Percentiles rank a stretch among this genome's conserved stretches.
phyloP scores from a whole-genome alignment of 2,797 vertebrate genomes.

The Gymnodraco acuticeps region DNA sequence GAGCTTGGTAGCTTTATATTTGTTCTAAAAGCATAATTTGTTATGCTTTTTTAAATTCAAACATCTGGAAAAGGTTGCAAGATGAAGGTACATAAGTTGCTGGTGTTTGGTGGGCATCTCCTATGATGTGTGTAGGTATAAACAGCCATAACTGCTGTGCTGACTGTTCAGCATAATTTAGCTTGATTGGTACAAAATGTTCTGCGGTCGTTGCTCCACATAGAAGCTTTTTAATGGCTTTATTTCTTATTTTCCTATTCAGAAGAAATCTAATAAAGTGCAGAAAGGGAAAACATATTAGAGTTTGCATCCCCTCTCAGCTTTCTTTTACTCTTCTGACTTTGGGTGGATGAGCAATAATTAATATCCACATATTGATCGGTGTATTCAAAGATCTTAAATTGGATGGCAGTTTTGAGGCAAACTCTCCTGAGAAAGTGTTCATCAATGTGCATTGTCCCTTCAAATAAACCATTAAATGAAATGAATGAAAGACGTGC shows the following conservation, averaged over 20 bases:
- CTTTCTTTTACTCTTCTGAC: background rate
- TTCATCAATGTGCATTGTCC: no score
- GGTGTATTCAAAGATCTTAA: slow-evolving; percentile 12
- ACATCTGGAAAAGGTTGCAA: background rate
- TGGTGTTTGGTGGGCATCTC: slow-evolving; percentile 26
- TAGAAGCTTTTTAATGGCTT: slow-evolving; percentile 9
- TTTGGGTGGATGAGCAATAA: slow-evolving; percentile 7
- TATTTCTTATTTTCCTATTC: background rate
- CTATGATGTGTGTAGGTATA: slow-evolving; percentile 13
- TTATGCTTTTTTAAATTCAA: slow-evolving; percentile 7
- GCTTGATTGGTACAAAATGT: slow-evolving; percentile 37
- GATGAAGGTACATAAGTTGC: slow-evolving; percentile 5
- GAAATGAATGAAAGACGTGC: background rate
- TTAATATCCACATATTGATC: slow-evolving; percentile 9
- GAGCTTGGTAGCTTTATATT: slow-evolving; percentile 14
- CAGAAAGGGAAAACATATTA: slow-evolving; percentile 5
- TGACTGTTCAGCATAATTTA: slow-evolving; percentile 24
- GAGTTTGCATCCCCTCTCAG: background rate
- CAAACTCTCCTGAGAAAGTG: background rate
- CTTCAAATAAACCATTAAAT: no score
- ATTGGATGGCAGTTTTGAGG: slow-evolving; percentile 21
- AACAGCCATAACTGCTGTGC: slow-evolving; percentile 37
- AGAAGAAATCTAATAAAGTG: slow-evolving; percentile 1
- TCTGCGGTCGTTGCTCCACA: slow-evolving; percentile 7
- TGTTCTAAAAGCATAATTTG: background rate